Evolutionary conservation across 2,888 invertebrate species (phyloP), one percentile per base, ranked within the genome.

Genomic region (Polyommatus iphigenia): DNA sequence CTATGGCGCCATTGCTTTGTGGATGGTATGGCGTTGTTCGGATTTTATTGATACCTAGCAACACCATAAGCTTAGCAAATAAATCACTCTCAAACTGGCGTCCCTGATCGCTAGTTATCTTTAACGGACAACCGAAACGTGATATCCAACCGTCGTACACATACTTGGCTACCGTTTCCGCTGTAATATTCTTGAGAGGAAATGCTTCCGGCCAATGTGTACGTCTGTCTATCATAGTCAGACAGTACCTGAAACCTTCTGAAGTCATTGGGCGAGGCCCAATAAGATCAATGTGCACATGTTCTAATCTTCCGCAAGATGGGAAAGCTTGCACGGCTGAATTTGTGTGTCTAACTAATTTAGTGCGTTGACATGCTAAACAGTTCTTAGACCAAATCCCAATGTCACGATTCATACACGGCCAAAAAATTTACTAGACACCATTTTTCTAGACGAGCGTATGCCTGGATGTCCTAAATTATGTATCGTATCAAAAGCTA

Each of bases 201-300:
- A 81, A 67, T 3, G 81, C 82, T 78, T 83, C 83, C 0, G 82
- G 81, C 82, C 83, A 83, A 6, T 79, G 54, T 0, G 82, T 81
- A n/a, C n/a, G 15, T 18, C 81, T 73, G 73, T 82, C 81, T 77
- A 83, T 80, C 15, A 81, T 62, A n/a, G 78, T 0, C 82, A 83
- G 46, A 24, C 78, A 78, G 50, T 83, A 84, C 20, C 81, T 78
- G 24, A 76, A 80, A 0, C 80, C 83, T 1, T 81, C 77, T 18
- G 29, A 62, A 0, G 80, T 79, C 1, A 59, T 79, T 3, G 79
- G 80, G 6, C 81, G 72, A 1, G 81, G 81, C 3, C 81, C 81
- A 3, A 82, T 75, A 7, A 81, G 77, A 24, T 79, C 81, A 0
- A 81, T 73, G 62, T 82, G 82, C 1, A 82, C 32, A 72, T 82